phyloP scores from a whole-genome alignment of 2,113 vertebrate species.

The Salvelinus alpinus region DNA sequence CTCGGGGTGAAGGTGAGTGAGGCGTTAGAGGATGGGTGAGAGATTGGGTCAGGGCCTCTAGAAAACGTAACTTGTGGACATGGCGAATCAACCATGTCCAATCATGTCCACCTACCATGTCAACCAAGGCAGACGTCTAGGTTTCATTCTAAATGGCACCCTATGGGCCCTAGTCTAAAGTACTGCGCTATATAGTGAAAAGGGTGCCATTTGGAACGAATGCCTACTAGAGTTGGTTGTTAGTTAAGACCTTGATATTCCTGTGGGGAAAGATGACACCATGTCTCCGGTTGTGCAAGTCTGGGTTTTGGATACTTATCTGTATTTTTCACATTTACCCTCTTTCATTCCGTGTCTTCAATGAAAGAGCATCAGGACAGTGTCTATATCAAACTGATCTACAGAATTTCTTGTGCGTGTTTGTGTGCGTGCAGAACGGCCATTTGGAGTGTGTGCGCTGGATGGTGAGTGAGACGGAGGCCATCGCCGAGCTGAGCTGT shows the following conservation, averaged over 20 bases:
- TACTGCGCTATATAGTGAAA: too few species aligned
- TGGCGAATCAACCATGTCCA: neutral
- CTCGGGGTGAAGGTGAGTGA: constrained; percentile 91
- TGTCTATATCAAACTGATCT: neutral
- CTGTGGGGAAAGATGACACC: too few species aligned
- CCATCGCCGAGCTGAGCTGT: constrained; percentile 95
- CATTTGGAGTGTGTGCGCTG: constrained; percentile 95
- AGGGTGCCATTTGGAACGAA: neutral
- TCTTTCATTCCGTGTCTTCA: neutral
- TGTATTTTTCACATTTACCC: neutral
- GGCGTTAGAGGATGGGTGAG: neutral
- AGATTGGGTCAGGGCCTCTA: neutral
- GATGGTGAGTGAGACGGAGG: constrained; percentile 99
- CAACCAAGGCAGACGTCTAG: too few species aligned
- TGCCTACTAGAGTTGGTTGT: too few species aligned
- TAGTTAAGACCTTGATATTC: too few species aligned
- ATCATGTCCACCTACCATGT: too few species aligned
- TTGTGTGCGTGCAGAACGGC: constrained; percentile 80
- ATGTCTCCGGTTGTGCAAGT: too few species aligned
- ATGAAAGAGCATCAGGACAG: neutral
- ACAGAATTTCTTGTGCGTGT: neutral
- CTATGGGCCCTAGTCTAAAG: too few species aligned
- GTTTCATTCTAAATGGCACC: too few species aligned
- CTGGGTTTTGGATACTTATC: neutral
- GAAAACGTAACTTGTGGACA: neutral